Evolutionary conservation across 2,888 invertebrate genomes (phyloP).

Genomic region (Fragum whitleyi): DNA sequence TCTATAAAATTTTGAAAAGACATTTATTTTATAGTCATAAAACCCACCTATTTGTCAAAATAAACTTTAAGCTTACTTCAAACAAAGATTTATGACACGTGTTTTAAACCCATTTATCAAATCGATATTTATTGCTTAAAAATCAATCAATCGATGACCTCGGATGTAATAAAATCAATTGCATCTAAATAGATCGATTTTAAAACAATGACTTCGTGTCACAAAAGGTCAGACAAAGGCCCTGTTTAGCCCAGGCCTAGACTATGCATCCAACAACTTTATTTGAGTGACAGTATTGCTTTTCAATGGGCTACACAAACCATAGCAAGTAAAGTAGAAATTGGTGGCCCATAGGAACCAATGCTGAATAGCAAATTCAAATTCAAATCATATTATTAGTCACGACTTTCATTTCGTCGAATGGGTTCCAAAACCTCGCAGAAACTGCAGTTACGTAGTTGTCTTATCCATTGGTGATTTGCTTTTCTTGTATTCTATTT

Average conservation of each 20-base stretch:
- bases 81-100: not conserved
- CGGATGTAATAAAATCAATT: not conserved
- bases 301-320: too few species aligned
- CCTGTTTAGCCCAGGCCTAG: not conserved
- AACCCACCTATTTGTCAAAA: not conserved
- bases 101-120: constrained; percentile 1
- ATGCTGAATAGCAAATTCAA: too few species aligned
- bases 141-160: constrained; percentile 1
- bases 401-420: too few species aligned
- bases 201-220: not conserved
- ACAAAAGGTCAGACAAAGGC: not conserved
- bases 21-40: not conserved
- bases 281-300: too few species aligned
- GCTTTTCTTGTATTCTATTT: too few species aligned
- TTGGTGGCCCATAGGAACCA: too few species aligned
- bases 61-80: not conserved
- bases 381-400: too few species aligned
- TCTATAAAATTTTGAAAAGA: not conserved
- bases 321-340: too few species aligned
- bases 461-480: too few species aligned
- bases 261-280: too few species aligned
- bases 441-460: too few species aligned
- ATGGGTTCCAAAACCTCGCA: too few species aligned
- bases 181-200: not conserved
- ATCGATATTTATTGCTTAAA: not conserved